These are phyloP conservation scores for Sycophaga agraensis DNA, from an alignment of 1,140 invertebrate genomes.

Conservation along the genomic window DNA sequence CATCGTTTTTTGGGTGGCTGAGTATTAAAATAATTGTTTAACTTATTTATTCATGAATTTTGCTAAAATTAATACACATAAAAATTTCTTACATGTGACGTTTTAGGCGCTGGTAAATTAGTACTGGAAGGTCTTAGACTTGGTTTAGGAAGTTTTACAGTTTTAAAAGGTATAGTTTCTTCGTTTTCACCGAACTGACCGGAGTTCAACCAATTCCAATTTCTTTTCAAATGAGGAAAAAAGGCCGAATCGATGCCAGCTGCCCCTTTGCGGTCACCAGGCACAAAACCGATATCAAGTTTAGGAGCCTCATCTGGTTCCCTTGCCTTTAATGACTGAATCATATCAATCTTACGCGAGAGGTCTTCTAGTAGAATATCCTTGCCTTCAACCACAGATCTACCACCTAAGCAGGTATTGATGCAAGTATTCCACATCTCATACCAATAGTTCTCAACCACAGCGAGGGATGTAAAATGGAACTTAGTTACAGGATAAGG, in stretches of 20 bases:
- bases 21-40: no score
- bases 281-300: conserved; percentile 64
- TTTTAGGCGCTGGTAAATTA: no score
- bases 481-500: conserved; percentile 62
- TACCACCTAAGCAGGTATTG: conserved; percentile 66
- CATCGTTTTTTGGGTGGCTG: no score
- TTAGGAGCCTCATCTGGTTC: conserved; percentile 52
- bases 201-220: conserved; percentile 62
- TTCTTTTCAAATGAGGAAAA: conserved; percentile 69
- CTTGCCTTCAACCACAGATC: conserved; percentile 52
- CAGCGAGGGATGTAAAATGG: conserved; percentile 59
- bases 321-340: conserved; percentile 49
- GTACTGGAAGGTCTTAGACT: no score
- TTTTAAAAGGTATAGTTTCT: no score
- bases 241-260: conserved; percentile 72
- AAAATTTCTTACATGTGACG: no score
- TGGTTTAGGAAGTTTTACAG: no score
- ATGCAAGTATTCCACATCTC: conserved; percentile 70
- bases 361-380: conserved; percentile 59
- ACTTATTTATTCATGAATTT: no score
- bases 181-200: neutral
- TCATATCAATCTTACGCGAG: conserved; percentile 59
- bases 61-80: no score
- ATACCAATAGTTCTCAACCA: conserved; percentile 74
- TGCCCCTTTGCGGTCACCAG: conserved; percentile 73